Base-by-base conservation (phyloP, 2,113 vertebrate species). In the Passer montanus region DNA sequence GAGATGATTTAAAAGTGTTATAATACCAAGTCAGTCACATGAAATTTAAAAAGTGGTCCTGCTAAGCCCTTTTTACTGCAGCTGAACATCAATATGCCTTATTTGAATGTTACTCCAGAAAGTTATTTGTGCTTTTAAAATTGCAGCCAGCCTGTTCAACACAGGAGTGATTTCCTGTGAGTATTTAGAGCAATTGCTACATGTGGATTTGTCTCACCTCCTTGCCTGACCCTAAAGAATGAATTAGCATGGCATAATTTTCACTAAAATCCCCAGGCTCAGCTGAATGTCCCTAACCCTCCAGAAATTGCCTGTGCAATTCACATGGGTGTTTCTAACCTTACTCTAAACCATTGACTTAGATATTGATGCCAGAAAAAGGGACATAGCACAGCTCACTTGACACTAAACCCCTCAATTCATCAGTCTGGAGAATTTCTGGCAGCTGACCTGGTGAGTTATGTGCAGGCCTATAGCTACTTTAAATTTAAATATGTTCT, bases 71-170 rank as follows among this genome's bases (percentile, higher is more conserved):
- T 95, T 84, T 87, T 84, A 75, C 66, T 94, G 39, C 60, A 84
- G 21, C 46, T 88, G 90, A 95, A 67, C 67, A 94, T 90, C 59
- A 88, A 26, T 73, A 73, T 58, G 50, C 76, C 43, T 88, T 86
- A 92, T 69, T 85, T 84, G 72, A 92, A 93, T 88, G 26, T 53
- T 95, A 67, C 53, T 69, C 23, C 15, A 74, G 66, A 83, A 92
- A 94, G 80, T 88, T 96, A 82, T 87, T 94, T 95, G 82, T 88
- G 44, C 58, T 94, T 93, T 95, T 73, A 93, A 88, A 91, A 79
- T 80, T 90, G 55, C 41, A 88, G 13, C 20, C 47, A 56, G n/a
- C 31, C 59, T 69, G 27, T 73, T 94, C 49, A 60, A 80, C 1
- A 2, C 24, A 87, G 43, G 28, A 93, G n/a, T 91, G 35, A 79